A percentile compares a stretch with the other conserved stretches of the same genome.
phyloP scores from a whole-genome alignment of 1,140 invertebrate species.

The Stegodyphus mimosarum region DNA sequence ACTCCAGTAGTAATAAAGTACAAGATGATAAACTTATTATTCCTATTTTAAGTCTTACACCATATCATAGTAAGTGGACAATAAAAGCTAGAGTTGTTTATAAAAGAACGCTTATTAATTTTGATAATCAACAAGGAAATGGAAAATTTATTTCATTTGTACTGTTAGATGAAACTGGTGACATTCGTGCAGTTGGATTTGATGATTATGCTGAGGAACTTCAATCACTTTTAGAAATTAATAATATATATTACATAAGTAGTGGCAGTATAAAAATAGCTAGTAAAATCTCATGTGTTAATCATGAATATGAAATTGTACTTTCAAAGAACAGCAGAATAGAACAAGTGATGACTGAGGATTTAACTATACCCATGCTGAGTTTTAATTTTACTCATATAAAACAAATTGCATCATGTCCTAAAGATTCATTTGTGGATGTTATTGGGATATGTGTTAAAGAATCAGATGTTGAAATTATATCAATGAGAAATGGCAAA shows the following conservation, averaged over 20 bases:
- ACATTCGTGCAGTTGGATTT: slow-evolving; percentile 94
- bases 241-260: slow-evolving; percentile 66
- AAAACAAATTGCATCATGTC: not conserved
- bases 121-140: slow-evolving; percentile 91
- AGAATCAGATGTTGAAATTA: slow-evolving; percentile 77
- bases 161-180: slow-evolving; percentile 91
- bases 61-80: slow-evolving; percentile 91
- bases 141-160: slow-evolving; percentile 95
- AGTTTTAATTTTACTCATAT: slow-evolving; percentile 29
- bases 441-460: slow-evolving; percentile 89
- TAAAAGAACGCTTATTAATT: slow-evolving; percentile 84
- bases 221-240: slow-evolving; percentile 88
- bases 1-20: not conserved
- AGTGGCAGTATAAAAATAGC: slow-evolving; percentile 5
- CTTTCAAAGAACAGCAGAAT: not conserved
- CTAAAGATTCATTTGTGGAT: slow-evolving; percentile 74
- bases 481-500: slow-evolving; percentile 80
- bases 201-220: slow-evolving; percentile 89
- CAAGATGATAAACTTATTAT: not conserved
- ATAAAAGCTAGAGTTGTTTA: slow-evolving; percentile 89
- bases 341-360: slow-evolving; percentile 6
- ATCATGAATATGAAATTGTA: slow-evolving; percentile 25
- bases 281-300: not conserved
- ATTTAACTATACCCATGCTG: not conserved
- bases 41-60: slow-evolving; percentile 83